phyloP scores from a whole-genome alignment of 92 coral and sea anemone species.

The Desmophyllum pertusum region DNA sequence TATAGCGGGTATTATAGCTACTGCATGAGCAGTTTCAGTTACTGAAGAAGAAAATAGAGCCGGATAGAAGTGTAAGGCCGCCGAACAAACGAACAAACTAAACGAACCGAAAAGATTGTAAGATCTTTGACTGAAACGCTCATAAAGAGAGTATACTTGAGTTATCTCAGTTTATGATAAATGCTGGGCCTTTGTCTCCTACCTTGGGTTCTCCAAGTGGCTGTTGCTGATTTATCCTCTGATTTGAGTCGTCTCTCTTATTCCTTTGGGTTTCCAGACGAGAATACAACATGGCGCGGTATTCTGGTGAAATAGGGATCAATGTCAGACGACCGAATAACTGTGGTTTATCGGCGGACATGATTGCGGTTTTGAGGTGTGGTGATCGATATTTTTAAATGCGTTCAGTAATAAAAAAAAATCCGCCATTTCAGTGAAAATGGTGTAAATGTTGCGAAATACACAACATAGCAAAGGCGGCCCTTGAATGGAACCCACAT shows the following conservation, averaged over 20 bases:
- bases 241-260: slow-evolving; percentile 11
- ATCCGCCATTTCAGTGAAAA: neutral
- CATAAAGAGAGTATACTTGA: too few relatives aligned
- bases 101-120: too few relatives aligned
- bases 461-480: too few relatives aligned
- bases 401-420: neutral
- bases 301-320: slow-evolving; percentile 42
- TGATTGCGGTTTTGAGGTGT: neutral
- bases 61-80: too few relatives aligned
- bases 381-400: neutral
- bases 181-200: too few relatives aligned
- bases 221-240: neutral
- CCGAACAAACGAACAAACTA: too few relatives aligned
- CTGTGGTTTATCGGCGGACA: neutral
- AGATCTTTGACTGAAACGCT: too few relatives aligned
- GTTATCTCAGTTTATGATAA: too few relatives aligned
- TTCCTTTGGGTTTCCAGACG: slow-evolving; percentile 57
- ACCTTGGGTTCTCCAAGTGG: slow-evolving; percentile 25
- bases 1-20: too few relatives aligned
- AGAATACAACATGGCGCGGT: slow-evolving; percentile 67
- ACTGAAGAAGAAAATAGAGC: too few relatives aligned
- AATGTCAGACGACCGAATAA: neutral
- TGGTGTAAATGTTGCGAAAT: neutral
- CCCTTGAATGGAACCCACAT: too few relatives aligned
- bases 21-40: too few relatives aligned